Evolutionary conservation across 1,140 invertebrate species (phyloP).

Genomic region (Heliconius melpomene): DNA sequence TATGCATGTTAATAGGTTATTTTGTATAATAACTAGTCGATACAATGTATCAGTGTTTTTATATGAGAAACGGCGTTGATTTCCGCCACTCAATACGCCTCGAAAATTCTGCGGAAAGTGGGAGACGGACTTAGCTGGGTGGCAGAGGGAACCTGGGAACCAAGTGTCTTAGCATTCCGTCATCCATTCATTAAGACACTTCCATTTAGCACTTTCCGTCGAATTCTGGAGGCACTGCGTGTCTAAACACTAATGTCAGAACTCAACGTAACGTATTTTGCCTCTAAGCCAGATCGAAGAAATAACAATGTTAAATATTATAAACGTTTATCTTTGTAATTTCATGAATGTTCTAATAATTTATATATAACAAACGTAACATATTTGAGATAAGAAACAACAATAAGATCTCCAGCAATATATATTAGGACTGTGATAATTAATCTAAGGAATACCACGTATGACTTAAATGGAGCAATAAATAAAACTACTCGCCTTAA

Average conservation of each 20-base stretch:
- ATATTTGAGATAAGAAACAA: background rate
- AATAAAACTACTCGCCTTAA: slow-evolving; percentile 23
- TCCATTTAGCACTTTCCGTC: no score
- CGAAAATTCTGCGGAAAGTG: no score
- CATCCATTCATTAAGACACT: no score
- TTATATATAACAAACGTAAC: background rate
- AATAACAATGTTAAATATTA: no score
- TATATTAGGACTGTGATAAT: slow-evolving; percentile 20
- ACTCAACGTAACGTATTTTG: no score
- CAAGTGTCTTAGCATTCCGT: no score
- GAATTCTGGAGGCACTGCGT: no score
- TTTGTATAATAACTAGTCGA: background rate
- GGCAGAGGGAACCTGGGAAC: no score
- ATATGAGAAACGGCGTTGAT: background rate
- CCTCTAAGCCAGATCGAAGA: no score
- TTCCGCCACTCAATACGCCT: background rate
- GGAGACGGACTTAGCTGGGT: no score
- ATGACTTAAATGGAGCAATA: slow-evolving; percentile 26
- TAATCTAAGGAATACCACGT: slow-evolving; percentile 22
- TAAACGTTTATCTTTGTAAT: background rate
- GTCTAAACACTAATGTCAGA: no score
- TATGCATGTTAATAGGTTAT: background rate
- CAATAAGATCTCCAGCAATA: background rate
- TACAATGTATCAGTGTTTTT: background rate
- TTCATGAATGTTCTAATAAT: background rate